These are phyloP conservation scores for Nannoperca obscura DNA, from an alignment of 2,797 vertebrate genomes.

Conservation along the genomic window DNA sequence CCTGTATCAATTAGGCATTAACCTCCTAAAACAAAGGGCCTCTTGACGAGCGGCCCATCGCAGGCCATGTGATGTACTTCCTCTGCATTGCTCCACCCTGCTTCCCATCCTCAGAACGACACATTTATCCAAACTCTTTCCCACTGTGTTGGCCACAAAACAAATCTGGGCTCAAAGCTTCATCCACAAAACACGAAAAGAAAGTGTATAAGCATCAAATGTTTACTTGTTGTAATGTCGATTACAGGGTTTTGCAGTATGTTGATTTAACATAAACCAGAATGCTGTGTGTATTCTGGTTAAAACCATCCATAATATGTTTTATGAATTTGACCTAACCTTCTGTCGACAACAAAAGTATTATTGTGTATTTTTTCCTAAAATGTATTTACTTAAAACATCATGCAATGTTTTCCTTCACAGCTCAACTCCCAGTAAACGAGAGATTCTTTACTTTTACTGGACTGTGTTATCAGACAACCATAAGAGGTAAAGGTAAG, in stretches of 20 bases:
- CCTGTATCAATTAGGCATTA: conserved; percentile 87
- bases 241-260: conserved; percentile 2
- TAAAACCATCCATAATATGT: neutral
- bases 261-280: neutral
- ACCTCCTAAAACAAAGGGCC: conserved; percentile 83
- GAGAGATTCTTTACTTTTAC: neutral
- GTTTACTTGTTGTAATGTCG: conserved; percentile 28
- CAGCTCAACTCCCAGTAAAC: neutral
- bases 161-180: conserved; percentile 42
- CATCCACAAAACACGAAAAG: conserved; percentile 27
- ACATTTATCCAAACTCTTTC: conserved; percentile 63
- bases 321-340: neutral
- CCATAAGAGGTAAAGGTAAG: too few species aligned
- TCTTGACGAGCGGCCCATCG: conserved; percentile 73
- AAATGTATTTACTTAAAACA: neutral
- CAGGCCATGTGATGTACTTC: conserved; percentile 81
- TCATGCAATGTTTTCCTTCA: neutral
- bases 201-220: conserved; percentile 35
- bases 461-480: neutral
- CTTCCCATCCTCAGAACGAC: conserved; percentile 73
- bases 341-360: neutral
- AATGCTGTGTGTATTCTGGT: neutral
- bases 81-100: conserved; percentile 73
- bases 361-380: neutral
- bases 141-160: conserved; percentile 55